Base-by-base conservation (phyloP, 2,797 vertebrate genomes). In the Setipinna tenuifilis region DNA sequence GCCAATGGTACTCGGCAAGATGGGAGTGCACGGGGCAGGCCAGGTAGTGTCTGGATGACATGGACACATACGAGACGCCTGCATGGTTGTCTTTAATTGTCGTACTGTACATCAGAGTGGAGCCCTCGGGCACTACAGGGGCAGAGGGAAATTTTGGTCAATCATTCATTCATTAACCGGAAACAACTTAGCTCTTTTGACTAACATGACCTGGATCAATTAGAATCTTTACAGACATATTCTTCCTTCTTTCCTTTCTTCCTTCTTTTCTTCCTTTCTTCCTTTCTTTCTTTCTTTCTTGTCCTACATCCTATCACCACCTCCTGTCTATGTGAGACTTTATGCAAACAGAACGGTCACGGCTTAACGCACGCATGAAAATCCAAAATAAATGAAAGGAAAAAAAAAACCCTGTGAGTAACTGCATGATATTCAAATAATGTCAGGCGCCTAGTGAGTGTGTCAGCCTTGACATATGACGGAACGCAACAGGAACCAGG, bases 1-100 rank as follows among this genome's bases (percentile, higher is more conserved):
- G 0, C 95, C 95, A 96, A 54, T n/a, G 85, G 23, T 95, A 95
- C 4, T 84, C 1, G 23, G 95, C 95, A 0, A 94, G 93, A 28
- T 16, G 88, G 41, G 95, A 96, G 0, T 1, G 54, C 7, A 89
- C 0, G 0, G 92, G 90, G 59, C 95, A 96, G 16, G 0, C 2
- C 3, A 95, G 88, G 88, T 90, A 93, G 80, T 88, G 87, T 25
- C n/a, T 91, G 17, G 90, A 90, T 11, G 50, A 25, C n/a, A 1
- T 41, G 0, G 19, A 2, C 9, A 82, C 3, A 0, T 61, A 88
- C 41, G 58, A n/a, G 62, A 65, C 6, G 80, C 9, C 50, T 54
- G 3, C 50, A 9, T 2, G 9, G 50, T 9, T 0, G 50, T 14
- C 14, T 9, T 14, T 14, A 2, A 54, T 54, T 7, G 9, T 54